phyloP scores from a whole-genome alignment of 2,888 invertebrate genomes.

The Pterostichus niger region DNA sequence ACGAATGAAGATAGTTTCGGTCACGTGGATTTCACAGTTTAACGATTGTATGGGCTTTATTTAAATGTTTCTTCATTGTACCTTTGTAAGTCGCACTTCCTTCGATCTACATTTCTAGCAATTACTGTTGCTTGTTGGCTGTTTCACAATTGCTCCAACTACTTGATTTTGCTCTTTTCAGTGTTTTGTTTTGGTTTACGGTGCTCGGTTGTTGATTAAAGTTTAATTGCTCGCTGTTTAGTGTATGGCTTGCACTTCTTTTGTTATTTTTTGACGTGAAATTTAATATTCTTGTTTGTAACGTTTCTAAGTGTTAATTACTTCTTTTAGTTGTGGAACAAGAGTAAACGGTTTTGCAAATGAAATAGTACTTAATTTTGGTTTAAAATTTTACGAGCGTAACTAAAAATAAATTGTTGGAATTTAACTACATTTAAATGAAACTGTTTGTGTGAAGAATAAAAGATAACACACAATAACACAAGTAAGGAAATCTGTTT shows the following conservation, averaged over 20 bases:
- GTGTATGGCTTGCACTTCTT: constrained; percentile 21
- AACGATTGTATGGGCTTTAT: constrained; percentile 37
- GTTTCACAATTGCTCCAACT: constrained; percentile 19
- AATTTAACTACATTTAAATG: constrained; percentile 37
- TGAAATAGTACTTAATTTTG: constrained; percentile 27
- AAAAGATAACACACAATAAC: not conserved
- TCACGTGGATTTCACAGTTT: constrained; percentile 36
- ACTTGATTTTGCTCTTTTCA: constrained; percentile 36
- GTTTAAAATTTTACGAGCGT: constrained; percentile 24
- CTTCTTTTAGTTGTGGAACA: constrained; percentile 25
- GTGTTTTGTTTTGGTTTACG: constrained; percentile 27
- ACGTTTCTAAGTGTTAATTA: constrained; percentile 39
- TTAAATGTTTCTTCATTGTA: constrained; percentile 56
- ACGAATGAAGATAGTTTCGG: not conserved
- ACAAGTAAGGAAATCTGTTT: constrained; percentile 1
- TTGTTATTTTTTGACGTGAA: constrained; percentile 35
- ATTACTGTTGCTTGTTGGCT: constrained; percentile 18
- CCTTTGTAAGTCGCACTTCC: constrained; percentile 48
- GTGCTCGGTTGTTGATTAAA: constrained; percentile 45
- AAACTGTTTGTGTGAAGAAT: constrained; percentile 26
- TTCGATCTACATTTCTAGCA: constrained; percentile 20
- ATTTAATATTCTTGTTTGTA: constrained; percentile 54
- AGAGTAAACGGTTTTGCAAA: constrained; percentile 31
- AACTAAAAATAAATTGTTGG: constrained; percentile 30
- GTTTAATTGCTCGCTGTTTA: constrained; percentile 50